Evolutionary conservation across 2,888 invertebrate genomes (phyloP).

Genomic region (Melolontha melolontha): DNA sequence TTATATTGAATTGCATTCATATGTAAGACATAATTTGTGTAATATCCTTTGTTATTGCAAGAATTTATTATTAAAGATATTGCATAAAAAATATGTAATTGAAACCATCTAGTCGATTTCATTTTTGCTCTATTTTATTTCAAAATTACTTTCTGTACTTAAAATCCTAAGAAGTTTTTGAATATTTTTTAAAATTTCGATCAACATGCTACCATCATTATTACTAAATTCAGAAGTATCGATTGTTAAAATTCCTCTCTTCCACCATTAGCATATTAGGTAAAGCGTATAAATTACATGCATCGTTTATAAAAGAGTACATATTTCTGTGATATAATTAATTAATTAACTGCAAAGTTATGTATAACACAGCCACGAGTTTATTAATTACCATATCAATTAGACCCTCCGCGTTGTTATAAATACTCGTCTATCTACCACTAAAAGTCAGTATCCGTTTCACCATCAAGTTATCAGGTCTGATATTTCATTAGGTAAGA

Average conservation of each 20-base stretch:
- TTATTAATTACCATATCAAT: slow-evolving; percentile 34
- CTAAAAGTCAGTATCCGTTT: slow-evolving; percentile 12
- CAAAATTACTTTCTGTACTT: too few relatives aligned
- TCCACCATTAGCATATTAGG: background rate
- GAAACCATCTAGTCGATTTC: too few relatives aligned
- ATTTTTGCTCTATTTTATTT: too few relatives aligned
- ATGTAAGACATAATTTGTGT: too few relatives aligned
- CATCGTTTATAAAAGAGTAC: slow-evolving; percentile 22
- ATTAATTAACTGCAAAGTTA: slow-evolving; percentile 29
- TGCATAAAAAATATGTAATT: too few relatives aligned
- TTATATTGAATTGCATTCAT: too few relatives aligned
- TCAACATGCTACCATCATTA: too few relatives aligned
- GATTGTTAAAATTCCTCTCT: slow-evolving; percentile 17
- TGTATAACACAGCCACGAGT: slow-evolving; percentile 12
- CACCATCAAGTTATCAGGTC: slow-evolving; percentile 25
- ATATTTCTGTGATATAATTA: slow-evolving; percentile 27
- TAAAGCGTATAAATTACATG: slow-evolving; percentile 32
- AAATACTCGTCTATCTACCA: slow-evolving; percentile 22
- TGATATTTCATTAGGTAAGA: slow-evolving; percentile 14
- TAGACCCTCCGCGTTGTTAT: slow-evolving; percentile 15
- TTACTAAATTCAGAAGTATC: background rate
- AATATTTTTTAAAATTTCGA: too few relatives aligned
- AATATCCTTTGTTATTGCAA: too few relatives aligned
- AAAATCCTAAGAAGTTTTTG: too few relatives aligned
- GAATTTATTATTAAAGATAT: too few relatives aligned